Percentiles rank a stretch among this genome's conserved stretches.
phyloP scores from a whole-genome alignment of 2,113 vertebrate genomes.

The Psilopsiagon aurifrons region DNA sequence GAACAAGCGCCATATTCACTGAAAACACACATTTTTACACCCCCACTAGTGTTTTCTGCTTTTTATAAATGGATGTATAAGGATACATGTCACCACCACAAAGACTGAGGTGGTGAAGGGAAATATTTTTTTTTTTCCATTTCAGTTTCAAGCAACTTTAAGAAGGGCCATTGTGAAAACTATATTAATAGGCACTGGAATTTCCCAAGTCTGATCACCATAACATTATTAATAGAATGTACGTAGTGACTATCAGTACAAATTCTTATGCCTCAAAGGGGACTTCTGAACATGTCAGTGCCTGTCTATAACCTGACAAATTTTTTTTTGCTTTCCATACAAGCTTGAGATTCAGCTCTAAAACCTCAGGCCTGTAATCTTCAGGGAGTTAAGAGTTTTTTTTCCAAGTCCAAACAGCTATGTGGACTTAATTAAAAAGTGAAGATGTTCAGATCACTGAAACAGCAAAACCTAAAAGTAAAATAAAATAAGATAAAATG shows the following conservation, averaged over 20 bases:
- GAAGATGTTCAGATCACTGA: not conserved
- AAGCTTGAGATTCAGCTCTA: not conserved
- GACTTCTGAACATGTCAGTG: not conserved
- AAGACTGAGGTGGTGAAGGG: not conserved
- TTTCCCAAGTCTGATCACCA: not conserved
- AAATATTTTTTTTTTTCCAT: not conserved
- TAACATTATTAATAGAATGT: not conserved
- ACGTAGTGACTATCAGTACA: rapidly evolving
- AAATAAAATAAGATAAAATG: too few species aligned
- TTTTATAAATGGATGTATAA: not conserved
- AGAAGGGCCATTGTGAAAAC: not conserved
- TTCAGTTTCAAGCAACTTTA: not conserved
- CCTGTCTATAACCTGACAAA: not conserved
- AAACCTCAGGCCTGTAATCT: not conserved
- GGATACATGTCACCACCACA: rapidly evolving
- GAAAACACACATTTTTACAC: not conserved
- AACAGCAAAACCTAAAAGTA: not conserved
- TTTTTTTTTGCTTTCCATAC: not conserved
- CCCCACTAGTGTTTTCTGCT: not conserved
- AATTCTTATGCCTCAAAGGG: not conserved
- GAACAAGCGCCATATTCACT: not conserved
- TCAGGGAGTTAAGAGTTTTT: rapidly evolving
- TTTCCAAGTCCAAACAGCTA: not conserved
- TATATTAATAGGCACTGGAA: too few species aligned
- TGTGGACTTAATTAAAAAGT: not conserved